Conservation (phyloP, 1,140 invertebrate species). For the Drosophila fuyamai region DNA sequence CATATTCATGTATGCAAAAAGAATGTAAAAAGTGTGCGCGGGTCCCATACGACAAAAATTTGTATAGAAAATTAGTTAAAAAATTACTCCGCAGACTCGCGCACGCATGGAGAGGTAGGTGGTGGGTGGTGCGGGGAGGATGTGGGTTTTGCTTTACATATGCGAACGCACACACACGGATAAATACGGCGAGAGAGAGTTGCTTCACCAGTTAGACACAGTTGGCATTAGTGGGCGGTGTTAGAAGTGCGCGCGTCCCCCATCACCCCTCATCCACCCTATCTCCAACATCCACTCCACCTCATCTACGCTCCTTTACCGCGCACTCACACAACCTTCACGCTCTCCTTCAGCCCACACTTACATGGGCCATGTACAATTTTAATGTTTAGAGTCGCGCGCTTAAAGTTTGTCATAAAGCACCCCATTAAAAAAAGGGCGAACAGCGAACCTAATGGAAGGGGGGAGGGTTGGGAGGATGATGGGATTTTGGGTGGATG, state of each 20-base stretch:
- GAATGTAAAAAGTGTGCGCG: slow-evolving; percentile 20
- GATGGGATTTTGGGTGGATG: background rate
- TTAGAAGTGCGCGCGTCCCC: slow-evolving; percentile 73
- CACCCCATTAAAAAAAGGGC: slow-evolving; percentile 79
- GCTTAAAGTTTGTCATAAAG: slow-evolving; percentile 83
- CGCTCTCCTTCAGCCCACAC: slow-evolving; percentile 23
- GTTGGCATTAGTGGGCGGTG: slow-evolving; percentile 83
- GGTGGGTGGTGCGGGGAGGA: slow-evolving; percentile 4
- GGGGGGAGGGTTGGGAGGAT: background rate
- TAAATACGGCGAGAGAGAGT: slow-evolving; percentile 20
- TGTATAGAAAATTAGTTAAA: slow-evolving; percentile 85
- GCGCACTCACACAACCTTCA: slow-evolving; percentile 6
- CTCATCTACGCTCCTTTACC: slow-evolving; percentile 10
- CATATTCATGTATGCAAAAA: slow-evolving; percentile 36
- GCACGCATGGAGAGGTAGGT: slow-evolving; percentile 43
- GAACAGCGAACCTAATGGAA: slow-evolving; percentile 37
- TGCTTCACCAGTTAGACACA: slow-evolving; percentile 53
- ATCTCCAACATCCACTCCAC: background rate
- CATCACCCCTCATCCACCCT: background rate
- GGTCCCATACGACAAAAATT: slow-evolving; percentile 75
- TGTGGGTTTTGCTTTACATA: slow-evolving; percentile 44
- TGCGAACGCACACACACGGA: slow-evolving; percentile 36
- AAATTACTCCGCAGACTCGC: slow-evolving; percentile 82
- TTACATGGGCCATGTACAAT: slow-evolving; percentile 60
- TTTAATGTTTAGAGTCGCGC: slow-evolving; percentile 69